Evolutionary conservation across 2,888 invertebrate species (phyloP).

Genomic region (Bunonema sp.): DNA sequence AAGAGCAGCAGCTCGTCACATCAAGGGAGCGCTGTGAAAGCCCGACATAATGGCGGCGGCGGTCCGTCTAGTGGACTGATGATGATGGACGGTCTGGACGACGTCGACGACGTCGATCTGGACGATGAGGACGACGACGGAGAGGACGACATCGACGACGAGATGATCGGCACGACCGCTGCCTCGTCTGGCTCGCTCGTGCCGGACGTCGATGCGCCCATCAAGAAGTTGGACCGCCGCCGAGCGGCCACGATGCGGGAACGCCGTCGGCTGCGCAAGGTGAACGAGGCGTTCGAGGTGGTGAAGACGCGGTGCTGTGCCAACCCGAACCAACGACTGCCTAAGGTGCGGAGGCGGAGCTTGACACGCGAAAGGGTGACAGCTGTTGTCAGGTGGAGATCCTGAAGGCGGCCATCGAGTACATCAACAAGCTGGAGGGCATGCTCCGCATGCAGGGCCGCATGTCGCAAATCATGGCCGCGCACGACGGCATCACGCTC

Average conservation of each 20-base stretch:
- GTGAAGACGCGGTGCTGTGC: constrained; percentile 78
- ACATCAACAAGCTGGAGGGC: constrained; percentile 62
- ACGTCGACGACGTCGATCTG: no score
- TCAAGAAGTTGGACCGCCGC: constrained; percentile 80
- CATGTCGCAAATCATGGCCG: constrained; percentile 35
- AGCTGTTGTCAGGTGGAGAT: constrained; percentile 63
- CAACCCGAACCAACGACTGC: constrained; percentile 83
- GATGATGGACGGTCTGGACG: no score
- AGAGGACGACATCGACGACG: no score
- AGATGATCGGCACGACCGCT: no score
- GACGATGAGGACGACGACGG: no score
- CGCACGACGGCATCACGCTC: no score
- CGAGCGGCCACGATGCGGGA: constrained; percentile 93
- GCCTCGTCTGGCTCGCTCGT: no score
- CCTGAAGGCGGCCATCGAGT: constrained; percentile 85
- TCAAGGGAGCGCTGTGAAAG: no score
- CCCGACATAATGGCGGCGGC: no score
- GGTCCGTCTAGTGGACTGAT: no score
- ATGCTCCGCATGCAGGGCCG: constrained; percentile 46
- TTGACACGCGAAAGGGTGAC: not conserved
- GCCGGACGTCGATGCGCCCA: no score
- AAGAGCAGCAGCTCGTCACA: no score
- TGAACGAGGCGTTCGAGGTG: constrained; percentile 93
- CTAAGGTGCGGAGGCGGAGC: constrained; percentile 55
- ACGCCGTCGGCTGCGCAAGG: constrained; percentile 76